Base-by-base conservation (phyloP, 2,888 invertebrate genomes). In the Pyrgus malvae region DNA sequence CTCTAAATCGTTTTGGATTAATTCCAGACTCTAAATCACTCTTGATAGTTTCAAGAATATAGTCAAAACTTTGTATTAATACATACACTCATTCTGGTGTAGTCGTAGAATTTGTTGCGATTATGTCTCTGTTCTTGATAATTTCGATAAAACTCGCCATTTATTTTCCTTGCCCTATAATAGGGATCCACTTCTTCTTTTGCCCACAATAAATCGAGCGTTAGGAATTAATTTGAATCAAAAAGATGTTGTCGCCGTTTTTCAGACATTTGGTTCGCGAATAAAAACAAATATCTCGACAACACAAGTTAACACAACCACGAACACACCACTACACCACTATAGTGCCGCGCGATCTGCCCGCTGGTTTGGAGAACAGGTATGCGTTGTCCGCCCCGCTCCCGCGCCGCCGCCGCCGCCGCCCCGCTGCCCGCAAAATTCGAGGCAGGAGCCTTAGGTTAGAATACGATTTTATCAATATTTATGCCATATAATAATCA, bases 31-130 rank as follows among this genome's bases (percentile, higher is more conserved):
- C 14, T 17, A 17, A 17, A 37, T 17, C 17, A 17, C 37, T 16
- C 50, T 51, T 59, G 50, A 59, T 57, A 55, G 48, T 46, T 54
- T 64, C 46, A 9, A 62, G 57, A 57, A 62, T 57, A 59, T 61
- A 62, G 45, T 62, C 64, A 57, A 64, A 59, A 45, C 60, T 60
- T 55, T 61, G 58, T 38, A 60, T 42, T 3, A 21, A 16, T 35
- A 16, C 35, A n/a, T 33, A 35, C 35, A 60, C 62, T 58, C 62
- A 62, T 40, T 40, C 60, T 62, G 42, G 62, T 62, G 59, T 61
- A 62, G 44, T 59, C 56, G 58, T 64, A 60, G 53, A 62, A 61
- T 57, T 59, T 61, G 12, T 58, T 40, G 46, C 58, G 59, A 60
- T 25, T 19, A 60, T 62, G 56, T 58, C 60, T 57, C 41, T 59